Evolutionary conservation across 2,888 invertebrate species (phyloP).

Genomic region (Drosophila planitibia): DNA sequence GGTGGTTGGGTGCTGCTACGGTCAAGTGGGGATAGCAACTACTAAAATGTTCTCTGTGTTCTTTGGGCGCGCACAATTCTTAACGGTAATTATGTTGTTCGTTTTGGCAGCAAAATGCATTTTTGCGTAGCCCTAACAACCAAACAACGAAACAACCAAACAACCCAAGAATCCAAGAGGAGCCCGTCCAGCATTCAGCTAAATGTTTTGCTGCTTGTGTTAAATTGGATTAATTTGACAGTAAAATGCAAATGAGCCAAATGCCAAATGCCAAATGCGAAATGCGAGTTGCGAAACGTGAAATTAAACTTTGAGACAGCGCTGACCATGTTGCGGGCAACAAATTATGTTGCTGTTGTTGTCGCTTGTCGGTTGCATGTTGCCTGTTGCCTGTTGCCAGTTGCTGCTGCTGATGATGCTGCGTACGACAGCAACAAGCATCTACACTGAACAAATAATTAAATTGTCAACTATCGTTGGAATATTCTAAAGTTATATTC

Average conservation of each 20-base stretch:
- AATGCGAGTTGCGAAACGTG: conserved; percentile 67
- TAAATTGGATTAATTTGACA: conserved; percentile 81
- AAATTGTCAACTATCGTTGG: neutral
- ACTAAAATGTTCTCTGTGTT: conserved; percentile 44
- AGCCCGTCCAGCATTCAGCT: neutral
- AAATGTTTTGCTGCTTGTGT: conserved; percentile 55
- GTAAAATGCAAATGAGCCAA: conserved; percentile 81
- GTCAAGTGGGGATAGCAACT: conserved; percentile 23
- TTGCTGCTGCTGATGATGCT: conserved; percentile 15
- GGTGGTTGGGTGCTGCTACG: neutral
- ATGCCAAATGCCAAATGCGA: conserved; percentile 71
- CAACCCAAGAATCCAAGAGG: conserved; percentile 1
- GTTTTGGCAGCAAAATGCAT: conserved; percentile 79
- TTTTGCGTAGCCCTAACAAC: conserved; percentile 75
- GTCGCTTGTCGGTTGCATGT: conserved; percentile 37
- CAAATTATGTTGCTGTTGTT: conserved; percentile 73
- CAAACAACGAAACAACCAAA: conserved; percentile 31
- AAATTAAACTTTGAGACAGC: conserved; percentile 67
- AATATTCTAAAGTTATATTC: neutral
- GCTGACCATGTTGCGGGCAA: conserved; percentile 71
- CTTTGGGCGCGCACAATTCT: conserved; percentile 68
- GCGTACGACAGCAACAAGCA: conserved; percentile 40
- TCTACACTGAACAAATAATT: neutral
- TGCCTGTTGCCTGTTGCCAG: conserved; percentile 33
- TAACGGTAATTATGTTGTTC: conserved; percentile 82